Evolutionary conservation across 2,888 invertebrate species (phyloP), one percentile per base, ranked within the genome.

Genomic region (Agrilus mali): DNA sequence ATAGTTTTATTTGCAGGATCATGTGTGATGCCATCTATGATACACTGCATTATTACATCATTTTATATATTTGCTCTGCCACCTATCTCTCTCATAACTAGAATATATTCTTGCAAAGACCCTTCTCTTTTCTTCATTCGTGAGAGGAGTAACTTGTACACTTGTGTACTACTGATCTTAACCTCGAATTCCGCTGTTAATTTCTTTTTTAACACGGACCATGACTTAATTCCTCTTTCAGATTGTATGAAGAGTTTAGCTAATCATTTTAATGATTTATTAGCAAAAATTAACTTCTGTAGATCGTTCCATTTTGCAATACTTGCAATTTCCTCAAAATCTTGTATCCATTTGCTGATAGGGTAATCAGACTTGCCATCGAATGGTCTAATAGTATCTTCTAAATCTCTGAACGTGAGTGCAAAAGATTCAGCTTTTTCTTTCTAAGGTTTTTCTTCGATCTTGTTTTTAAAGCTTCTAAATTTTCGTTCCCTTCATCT

Each of bases 21-120:
- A 40, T 57, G n/a, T n/a, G n/a, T n/a, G n/a, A n/a, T n/a, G n/a
- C n/a, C n/a, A n/a, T n/a, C 57, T 4, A 65, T 61, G 0, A 64
- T 55, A 46, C 63, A 66, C 37, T 63, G 60, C 4, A 62, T 64
- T 5, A 64, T 34, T 3, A 53, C 57, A 27, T 55, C 54, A 49
- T 65, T 62, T 20, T 64, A n/a, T n/a, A n/a, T 49, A 3, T 49
- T 50, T 1, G 54, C 62, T 39, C 60, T 55, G 6, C 54, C 48
- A 14, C 60, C 63, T n/a, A 64, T 45, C 47, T 66, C 62, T 44
- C 57, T 58, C 61, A 64, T 66, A 10, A 38, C 40, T 5, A 62
- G 44, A 14, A 60, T 56, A 48, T 64, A 67, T 42, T 65, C 60
- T 44, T 60, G 60, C 7, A 55, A 52, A 2, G 57, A 57, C 46